These are phyloP conservation scores for Ctenochaetus hawaiiensis DNA, from an alignment of 2,797 vertebrate genomes.

Conservation along the genomic window DNA sequence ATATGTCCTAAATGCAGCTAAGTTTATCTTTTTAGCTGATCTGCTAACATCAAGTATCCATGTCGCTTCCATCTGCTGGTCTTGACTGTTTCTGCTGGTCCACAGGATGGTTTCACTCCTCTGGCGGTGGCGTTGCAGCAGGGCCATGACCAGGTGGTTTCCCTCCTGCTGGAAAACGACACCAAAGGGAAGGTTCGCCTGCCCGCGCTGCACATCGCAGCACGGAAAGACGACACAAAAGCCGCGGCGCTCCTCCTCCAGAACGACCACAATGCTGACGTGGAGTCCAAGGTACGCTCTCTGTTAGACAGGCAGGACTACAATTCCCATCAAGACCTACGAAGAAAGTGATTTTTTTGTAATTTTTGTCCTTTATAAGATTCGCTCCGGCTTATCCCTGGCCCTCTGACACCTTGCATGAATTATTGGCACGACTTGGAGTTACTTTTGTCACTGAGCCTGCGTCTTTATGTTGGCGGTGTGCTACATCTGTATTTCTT, in stretches of 20 bases:
- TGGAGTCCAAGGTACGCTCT: conserved; percentile 93
- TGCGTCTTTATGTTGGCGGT: background rate
- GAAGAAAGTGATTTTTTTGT: conserved; percentile 45
- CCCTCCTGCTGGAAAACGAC: conserved; percentile 96
- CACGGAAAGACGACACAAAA: conserved; percentile 98
- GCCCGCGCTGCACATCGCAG: conserved; percentile 97
- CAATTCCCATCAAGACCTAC: conserved; percentile 14
- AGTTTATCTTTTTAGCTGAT: background rate
- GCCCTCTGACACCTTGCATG: background rate
- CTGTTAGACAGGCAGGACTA: background rate
- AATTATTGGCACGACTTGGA: background rate
- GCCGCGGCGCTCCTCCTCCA: conserved; percentile 96
- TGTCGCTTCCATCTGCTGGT: background rate
- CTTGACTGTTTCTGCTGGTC: background rate
- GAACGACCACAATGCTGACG: conserved; percentile 97
- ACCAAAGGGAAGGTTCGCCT: conserved; percentile 98
- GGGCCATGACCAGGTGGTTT: conserved; percentile 98
- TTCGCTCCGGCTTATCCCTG: background rate
- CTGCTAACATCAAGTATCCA: background rate
- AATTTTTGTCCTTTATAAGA: conserved; percentile 53
- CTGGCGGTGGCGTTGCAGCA: conserved; percentile 98
- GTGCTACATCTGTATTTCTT: background rate
- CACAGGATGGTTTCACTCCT: conserved; percentile 96
- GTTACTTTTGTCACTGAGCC: background rate
- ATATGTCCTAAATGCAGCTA: background rate